Conservation (phyloP, 2,797 vertebrate genomes). For the Toxotes lorentzi region DNA sequence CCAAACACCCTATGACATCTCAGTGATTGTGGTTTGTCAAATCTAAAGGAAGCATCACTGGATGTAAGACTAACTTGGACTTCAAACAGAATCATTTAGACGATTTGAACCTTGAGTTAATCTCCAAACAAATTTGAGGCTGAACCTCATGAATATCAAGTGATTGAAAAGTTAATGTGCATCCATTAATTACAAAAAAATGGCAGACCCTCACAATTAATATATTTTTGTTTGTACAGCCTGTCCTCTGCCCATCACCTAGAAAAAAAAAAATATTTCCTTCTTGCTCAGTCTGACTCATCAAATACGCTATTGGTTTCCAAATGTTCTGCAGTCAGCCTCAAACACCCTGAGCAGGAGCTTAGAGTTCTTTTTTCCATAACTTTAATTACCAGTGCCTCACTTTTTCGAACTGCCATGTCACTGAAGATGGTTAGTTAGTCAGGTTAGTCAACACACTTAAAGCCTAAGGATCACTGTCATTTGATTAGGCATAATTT, state of each 20-base stretch:
- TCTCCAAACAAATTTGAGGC: slow-evolving; percentile 9
- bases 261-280: background rate
- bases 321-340: slow-evolving; percentile 28
- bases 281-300: slow-evolving; percentile 43
- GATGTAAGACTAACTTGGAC: background rate
- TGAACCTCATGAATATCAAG: background rate
- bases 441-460: background rate
- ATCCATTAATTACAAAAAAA: background rate
- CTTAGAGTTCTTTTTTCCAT: background rate
- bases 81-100: slow-evolving; percentile 18
- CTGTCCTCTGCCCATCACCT: slow-evolving; percentile 4
- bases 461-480: background rate
- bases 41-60: background rate
- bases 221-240: background rate
- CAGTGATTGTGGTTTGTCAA: background rate
- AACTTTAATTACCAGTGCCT: background rate
- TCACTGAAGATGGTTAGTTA: background rate
- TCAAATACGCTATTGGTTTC: slow-evolving; percentile 41
- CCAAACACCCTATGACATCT: background rate
- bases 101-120: slow-evolving; percentile 12
- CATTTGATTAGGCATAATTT: background rate
- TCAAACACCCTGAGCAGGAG: slow-evolving; percentile 8
- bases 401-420: background rate
- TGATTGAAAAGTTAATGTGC: background rate
- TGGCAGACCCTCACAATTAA: background rate